phyloP scores from a whole-genome alignment of 1,140 invertebrate genomes.

The Scaptomyza pallida region DNA sequence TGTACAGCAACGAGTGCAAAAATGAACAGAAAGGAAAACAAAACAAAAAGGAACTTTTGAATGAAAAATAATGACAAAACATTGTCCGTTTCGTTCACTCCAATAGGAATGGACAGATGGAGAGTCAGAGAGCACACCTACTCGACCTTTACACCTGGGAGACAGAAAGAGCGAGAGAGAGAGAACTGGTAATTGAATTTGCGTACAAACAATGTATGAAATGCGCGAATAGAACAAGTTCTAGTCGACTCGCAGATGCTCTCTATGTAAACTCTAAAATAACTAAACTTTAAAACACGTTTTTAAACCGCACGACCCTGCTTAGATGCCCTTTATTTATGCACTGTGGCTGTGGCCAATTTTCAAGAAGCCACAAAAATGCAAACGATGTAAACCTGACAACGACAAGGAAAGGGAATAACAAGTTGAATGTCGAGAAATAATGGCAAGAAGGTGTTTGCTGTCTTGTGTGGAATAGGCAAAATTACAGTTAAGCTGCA shows the following conservation, averaged over 20 bases:
- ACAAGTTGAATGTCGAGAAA: no score
- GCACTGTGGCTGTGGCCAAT: slow-evolving; percentile 1
- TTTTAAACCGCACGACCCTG: neutral
- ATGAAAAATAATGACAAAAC: slow-evolving; percentile 26
- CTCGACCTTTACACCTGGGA: slow-evolving; percentile 9
- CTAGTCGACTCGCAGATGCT: slow-evolving; percentile 2
- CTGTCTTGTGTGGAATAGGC: slow-evolving; percentile 16
- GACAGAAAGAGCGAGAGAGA: slow-evolving; percentile 20
- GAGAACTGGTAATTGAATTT: slow-evolving; percentile 68
- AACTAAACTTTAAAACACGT: neutral
- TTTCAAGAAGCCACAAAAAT: slow-evolving; percentile 31
- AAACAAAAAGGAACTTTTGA: slow-evolving; percentile 14
- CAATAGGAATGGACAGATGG: slow-evolving; percentile 3
- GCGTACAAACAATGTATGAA: slow-evolving; percentile 57
- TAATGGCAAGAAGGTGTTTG: neutral
- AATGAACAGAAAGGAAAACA: slow-evolving; percentile 1
- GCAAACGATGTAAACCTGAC: slow-evolving; percentile 8
- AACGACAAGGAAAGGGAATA: neutral
- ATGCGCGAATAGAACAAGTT: slow-evolving; percentile 2
- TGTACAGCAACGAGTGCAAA: slow-evolving; percentile 20
- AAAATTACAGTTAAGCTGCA: slow-evolving; percentile 60
- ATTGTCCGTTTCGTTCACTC: slow-evolving; percentile 3
- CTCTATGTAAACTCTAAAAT: neutral
- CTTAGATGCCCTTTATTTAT: slow-evolving; percentile 9
- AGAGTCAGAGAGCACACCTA: neutral